These are phyloP conservation scores for Drosophila tristis DNA, from an alignment of 1,140 invertebrate genomes.

Conservation along the genomic window DNA sequence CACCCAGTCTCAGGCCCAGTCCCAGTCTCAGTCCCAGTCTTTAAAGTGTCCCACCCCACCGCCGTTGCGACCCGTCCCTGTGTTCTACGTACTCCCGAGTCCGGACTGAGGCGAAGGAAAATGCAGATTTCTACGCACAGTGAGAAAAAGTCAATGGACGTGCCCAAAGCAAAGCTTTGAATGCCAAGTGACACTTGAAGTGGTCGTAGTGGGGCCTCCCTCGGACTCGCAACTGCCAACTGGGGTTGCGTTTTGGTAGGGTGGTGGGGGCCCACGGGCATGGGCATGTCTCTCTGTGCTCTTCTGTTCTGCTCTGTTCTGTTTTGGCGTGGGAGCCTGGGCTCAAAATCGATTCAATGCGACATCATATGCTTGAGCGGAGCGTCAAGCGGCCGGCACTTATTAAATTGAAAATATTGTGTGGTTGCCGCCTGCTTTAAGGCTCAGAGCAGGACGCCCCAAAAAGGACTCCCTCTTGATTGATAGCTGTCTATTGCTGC, in stretches of 20 bases:
- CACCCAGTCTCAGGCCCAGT: not conserved
- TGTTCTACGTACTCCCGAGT: not conserved
- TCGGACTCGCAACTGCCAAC: too few relatives aligned
- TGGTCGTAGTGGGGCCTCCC: not conserved
- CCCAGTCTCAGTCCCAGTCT: not conserved
- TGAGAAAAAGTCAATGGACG: slow-evolving; percentile 19
- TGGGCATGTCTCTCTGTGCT: not conserved
- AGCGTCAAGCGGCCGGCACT: slow-evolving; percentile 17
- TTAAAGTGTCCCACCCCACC: not conserved
- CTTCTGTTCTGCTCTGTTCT: too few relatives aligned
- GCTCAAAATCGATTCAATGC: slow-evolving; percentile 20
- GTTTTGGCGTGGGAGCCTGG: not conserved
- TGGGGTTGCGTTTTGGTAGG: too few relatives aligned
- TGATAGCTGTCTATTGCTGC: slow-evolving; percentile 28
- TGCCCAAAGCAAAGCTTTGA: slow-evolving; percentile 9
- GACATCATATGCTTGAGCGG: slow-evolving; percentile 23
- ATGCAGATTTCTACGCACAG: slow-evolving; percentile 10
- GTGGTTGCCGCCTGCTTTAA: slow-evolving; percentile 7
- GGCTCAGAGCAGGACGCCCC: slow-evolving; percentile 1
- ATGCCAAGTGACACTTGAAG: slow-evolving; percentile 20
- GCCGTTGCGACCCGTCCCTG: too few relatives aligned
- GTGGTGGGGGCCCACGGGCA: not conserved
- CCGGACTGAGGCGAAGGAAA: not conserved
- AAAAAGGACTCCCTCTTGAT: slow-evolving; percentile 20
- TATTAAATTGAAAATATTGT: slow-evolving; percentile 38